phyloP scores from a whole-genome alignment of 2,113 vertebrate species.

The Cyprinus carpio region DNA sequence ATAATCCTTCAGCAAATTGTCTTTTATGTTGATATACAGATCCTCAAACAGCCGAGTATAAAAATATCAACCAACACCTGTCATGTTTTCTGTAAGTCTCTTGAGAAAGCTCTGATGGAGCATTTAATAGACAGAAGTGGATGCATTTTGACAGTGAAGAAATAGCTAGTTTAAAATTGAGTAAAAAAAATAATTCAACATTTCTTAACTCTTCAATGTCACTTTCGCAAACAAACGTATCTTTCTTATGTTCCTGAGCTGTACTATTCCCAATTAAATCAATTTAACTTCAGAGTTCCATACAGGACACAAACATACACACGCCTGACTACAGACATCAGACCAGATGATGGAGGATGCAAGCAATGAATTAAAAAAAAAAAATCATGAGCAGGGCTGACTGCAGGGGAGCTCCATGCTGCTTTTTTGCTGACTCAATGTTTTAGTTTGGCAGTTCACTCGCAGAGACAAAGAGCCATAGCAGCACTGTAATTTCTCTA shows the following conservation, averaged over 20 bases:
- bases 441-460: conserved; percentile 48
- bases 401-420: conserved; percentile 61
- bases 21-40: background rate
- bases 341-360: conserved; percentile 65
- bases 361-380: conserved; percentile 73
- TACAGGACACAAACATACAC: background rate
- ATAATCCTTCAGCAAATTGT: too few species aligned
- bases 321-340: background rate
- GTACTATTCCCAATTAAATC: background rate
- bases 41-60: too few species aligned
- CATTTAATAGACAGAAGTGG: background rate
- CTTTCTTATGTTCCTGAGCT: background rate
- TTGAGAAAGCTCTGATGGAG: too few species aligned
- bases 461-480: conserved; percentile 15
- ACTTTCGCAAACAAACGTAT: background rate
- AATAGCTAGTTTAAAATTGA: background rate
- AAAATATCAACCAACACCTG: too few species aligned
- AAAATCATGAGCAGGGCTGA: conserved; percentile 69
- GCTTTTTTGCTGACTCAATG: conserved; percentile 66
- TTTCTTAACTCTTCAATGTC: background rate
- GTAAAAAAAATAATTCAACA: background rate
- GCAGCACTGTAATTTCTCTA: background rate
- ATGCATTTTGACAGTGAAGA: background rate
- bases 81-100: too few species aligned
- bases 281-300: background rate